Conservation (phyloP, 2,113 vertebrate genomes). For the Electrona antarctica region DNA sequence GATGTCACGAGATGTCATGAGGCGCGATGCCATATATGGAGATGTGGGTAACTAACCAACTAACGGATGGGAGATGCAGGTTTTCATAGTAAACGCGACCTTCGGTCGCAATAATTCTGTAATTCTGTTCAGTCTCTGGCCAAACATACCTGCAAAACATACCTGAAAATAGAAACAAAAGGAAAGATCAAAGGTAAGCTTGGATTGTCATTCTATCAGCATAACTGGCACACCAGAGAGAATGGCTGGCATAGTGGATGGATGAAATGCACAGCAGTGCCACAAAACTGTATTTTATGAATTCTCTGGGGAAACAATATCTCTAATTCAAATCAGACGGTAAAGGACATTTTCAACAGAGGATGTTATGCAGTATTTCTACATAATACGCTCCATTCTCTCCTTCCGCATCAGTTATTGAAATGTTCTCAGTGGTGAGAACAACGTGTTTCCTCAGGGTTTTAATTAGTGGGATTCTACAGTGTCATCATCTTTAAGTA, state of each 20-base stretch:
- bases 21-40: too few relatives aligned
- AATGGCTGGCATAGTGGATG: too few relatives aligned
- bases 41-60: too few relatives aligned
- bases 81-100: too few relatives aligned
- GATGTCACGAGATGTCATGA: too few relatives aligned
- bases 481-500: too few relatives aligned
- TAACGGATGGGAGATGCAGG: too few relatives aligned
- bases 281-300: background rate
- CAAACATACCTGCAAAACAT: slow-evolving; percentile 8
- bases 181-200: background rate
- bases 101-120: background rate
- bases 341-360: background rate
- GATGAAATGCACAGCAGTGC: background rate
- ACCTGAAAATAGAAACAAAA: background rate
- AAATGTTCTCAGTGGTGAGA: background rate
- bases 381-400: background rate
- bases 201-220: background rate
- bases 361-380: background rate
- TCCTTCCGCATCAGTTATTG: background rate
- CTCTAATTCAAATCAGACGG: background rate
- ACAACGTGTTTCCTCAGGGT: background rate
- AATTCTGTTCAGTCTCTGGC: background rate
- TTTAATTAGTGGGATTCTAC: too few relatives aligned
- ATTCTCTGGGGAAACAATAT: background rate
- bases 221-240: background rate